Percentiles rank a stretch among this genome's conserved stretches.
Evolutionary conservation across 2,888 invertebrate genomes (phyloP).

Genomic region (Yponomeuta malinellus): DNA sequence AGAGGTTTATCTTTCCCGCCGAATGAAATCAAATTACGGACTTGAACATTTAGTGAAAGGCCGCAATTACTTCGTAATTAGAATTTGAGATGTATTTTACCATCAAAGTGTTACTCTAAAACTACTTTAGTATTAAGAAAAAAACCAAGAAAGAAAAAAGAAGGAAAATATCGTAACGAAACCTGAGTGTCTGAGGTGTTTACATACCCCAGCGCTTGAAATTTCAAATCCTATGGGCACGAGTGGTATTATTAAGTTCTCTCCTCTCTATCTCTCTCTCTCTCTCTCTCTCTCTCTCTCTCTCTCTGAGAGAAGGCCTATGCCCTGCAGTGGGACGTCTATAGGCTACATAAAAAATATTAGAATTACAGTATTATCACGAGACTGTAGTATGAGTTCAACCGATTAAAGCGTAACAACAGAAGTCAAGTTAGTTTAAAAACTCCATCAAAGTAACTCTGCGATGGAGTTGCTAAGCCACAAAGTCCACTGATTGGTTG

Average conservation of each 20-base stretch:
- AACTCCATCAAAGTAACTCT: constrained; percentile 1
- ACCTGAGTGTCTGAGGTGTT: too few species aligned
- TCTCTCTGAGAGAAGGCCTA: too few species aligned
- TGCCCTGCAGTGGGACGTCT: neutral
- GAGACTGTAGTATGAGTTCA: too few species aligned
- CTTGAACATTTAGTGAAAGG: constrained; percentile 3
- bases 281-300: too few species aligned
- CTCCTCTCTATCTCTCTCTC: too few species aligned
- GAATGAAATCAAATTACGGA: neutral
- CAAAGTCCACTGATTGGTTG: constrained; percentile 30
- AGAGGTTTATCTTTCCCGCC: constrained; percentile 33
- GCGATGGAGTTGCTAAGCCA: neutral
- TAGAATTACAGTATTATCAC: neutral
- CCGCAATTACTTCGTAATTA: neutral
- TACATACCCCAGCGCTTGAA: too few species aligned
- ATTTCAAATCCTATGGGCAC: too few species aligned
- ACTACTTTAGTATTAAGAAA: too few species aligned
- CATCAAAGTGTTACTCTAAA: neutral
- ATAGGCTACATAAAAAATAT: neutral
- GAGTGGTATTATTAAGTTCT: too few species aligned
- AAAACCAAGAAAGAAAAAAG: too few species aligned
- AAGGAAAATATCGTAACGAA: too few species aligned
- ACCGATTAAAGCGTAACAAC: neutral
- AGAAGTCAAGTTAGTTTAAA: neutral
- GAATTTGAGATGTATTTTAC: neutral